Conservation (phyloP, 2,113 vertebrate species). For the Setophaga kirtlandii region DNA sequence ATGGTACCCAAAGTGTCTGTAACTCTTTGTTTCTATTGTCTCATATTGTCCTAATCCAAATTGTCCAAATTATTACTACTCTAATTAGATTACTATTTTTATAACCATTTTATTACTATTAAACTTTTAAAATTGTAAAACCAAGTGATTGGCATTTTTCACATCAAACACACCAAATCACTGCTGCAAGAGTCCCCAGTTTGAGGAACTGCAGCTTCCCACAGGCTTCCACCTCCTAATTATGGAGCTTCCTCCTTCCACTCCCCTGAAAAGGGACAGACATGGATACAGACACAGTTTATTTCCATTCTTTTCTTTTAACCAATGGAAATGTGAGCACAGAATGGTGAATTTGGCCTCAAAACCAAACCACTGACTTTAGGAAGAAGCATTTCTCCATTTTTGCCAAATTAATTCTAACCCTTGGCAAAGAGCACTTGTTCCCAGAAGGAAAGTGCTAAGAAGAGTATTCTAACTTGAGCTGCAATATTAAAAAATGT, state of each 20-base stretch:
- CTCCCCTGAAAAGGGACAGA: not conserved
- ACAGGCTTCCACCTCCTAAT: not conserved
- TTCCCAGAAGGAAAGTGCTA: not conserved
- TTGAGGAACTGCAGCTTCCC: not conserved
- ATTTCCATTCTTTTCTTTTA: not conserved
- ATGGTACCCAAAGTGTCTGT: too few relatives aligned
- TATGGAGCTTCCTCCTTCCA: not conserved
- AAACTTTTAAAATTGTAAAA: too few relatives aligned
- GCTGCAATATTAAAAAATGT: not conserved
- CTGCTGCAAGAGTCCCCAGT: not conserved
- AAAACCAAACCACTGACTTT: not conserved
- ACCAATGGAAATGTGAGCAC: accelerated
- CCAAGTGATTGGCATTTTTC: too few relatives aligned
- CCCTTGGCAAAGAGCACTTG: not conserved
- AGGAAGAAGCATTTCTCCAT: not conserved
- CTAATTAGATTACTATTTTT: too few relatives aligned
- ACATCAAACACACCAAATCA: not conserved
- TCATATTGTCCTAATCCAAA: too few relatives aligned
- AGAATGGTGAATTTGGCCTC: not conserved
- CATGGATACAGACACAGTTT: not conserved
- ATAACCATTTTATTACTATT: too few relatives aligned
- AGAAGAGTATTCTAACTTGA: not conserved
- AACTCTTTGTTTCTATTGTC: too few relatives aligned
- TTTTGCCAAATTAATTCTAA: not conserved
- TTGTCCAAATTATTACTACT: too few relatives aligned